Evolutionary conservation across 2,888 invertebrate genomes (phyloP).

Genomic region (Eupithecia tripunctaria): DNA sequence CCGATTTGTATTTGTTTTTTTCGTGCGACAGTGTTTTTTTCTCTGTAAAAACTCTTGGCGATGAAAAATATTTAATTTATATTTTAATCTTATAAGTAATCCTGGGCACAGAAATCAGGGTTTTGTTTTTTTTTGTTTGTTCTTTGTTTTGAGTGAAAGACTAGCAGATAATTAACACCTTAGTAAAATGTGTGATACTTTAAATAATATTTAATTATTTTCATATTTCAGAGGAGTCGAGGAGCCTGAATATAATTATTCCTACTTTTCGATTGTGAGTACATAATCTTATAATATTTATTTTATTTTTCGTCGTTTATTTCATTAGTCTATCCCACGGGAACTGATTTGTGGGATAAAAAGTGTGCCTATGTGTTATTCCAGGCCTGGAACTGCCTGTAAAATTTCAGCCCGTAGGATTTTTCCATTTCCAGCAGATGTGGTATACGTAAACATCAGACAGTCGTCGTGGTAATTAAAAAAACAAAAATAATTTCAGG

Average conservation of each 20-base stretch:
- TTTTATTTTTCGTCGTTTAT: no score
- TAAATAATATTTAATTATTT: not conserved
- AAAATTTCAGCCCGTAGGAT: not conserved
- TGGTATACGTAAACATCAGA: not conserved
- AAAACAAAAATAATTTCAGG: not conserved
- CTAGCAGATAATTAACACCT: not conserved
- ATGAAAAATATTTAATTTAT: not conserved
- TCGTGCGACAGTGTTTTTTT: not conserved
- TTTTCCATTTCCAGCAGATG: not conserved
- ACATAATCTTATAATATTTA: no score
- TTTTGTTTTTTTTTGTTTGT: not conserved
- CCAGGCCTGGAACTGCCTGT: no score
- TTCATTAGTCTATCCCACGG: no score
- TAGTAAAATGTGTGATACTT: not conserved
- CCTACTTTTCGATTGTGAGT: slow-evolving; percentile 64
- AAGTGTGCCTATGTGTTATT: no score
- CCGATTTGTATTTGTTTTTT: not conserved
- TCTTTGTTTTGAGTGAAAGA: not conserved
- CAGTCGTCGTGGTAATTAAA: no score
- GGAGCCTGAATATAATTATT: slow-evolving; percentile 25
- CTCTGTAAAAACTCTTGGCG: not conserved
- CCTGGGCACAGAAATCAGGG: not conserved
- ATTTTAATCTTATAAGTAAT: not conserved
- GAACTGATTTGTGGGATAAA: no score
- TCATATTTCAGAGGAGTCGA: slow-evolving; percentile 41